Conservation (phyloP, 2,797 vertebrate genomes). For the Neoniphon sammara region DNA sequence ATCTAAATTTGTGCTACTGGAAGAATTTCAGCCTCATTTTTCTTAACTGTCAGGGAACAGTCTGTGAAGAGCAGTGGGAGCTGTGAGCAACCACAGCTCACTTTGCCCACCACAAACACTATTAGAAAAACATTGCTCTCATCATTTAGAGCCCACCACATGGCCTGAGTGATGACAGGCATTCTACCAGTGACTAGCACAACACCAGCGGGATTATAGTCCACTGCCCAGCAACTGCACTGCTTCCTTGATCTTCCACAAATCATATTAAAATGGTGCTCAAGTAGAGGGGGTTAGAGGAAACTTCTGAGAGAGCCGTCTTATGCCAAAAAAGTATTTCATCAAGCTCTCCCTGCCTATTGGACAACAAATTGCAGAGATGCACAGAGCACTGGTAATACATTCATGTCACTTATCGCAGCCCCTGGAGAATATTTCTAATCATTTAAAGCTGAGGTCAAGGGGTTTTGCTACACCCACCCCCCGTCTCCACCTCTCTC, state of each 20-base stretch:
- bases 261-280: conserved; percentile 25
- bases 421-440: conserved; percentile 56
- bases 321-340: conserved; percentile 24
- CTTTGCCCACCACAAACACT: conserved; percentile 56
- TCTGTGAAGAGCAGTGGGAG: conserved; percentile 37
- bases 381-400: conserved; percentile 24
- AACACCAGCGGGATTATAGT: conserved; percentile 27
- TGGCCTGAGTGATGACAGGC: conserved; percentile 39
- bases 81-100: conserved; percentile 41
- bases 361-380: conserved; percentile 34
- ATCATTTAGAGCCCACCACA: conserved; percentile 49
- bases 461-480: conserved; percentile 50
- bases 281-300: not conserved
- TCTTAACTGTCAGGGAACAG: conserved; percentile 43
- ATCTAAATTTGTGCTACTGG: conserved; percentile 51
- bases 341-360: conserved; percentile 38
- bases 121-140: conserved; percentile 55
- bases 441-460: conserved; percentile 68
- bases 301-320: conserved; percentile 23
- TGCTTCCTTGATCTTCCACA: conserved; percentile 34
- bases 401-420: conserved; percentile 51
- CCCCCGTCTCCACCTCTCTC: conserved; percentile 33
- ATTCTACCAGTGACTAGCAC: conserved; percentile 31
- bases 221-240: conserved; percentile 14
- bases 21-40: conserved; percentile 35